Evolutionary conservation across 2,113 vertebrate species (phyloP).

Genomic region (Chascanopsetta lugubris): DNA sequence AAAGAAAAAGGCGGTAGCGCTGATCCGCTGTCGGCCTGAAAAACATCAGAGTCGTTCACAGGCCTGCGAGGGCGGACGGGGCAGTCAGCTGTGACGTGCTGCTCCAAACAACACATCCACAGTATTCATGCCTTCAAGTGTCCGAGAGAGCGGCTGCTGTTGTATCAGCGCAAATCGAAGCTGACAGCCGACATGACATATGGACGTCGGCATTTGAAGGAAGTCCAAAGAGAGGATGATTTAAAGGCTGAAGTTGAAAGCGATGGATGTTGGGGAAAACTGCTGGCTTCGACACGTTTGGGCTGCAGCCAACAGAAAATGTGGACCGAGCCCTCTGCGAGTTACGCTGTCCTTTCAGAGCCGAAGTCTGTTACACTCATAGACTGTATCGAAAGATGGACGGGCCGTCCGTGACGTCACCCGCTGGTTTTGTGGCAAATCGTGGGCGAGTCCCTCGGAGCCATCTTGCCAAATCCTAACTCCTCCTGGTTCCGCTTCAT

Average conservation of each 20-base stretch:
- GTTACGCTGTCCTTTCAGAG: not conserved
- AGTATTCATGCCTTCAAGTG: not conserved
- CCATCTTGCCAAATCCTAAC: too few species aligned
- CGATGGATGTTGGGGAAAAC: not conserved
- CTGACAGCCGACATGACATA: not conserved
- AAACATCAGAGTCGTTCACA: constrained; percentile 44
- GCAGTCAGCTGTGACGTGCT: constrained; percentile 10
- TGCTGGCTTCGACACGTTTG: not conserved
- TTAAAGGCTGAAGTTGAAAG: not conserved
- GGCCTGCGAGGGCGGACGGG: constrained; percentile 19
- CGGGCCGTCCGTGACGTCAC: too few species aligned
- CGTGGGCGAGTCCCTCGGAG: too few species aligned
- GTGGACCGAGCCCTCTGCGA: not conserved
- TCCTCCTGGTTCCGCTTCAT: too few species aligned
- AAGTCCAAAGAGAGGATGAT: not conserved
- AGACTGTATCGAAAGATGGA: too few species aligned
- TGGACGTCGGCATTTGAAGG: not conserved
- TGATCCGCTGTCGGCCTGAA: constrained; percentile 25
- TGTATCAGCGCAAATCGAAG: not conserved
- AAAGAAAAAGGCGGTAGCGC: constrained; percentile 49
- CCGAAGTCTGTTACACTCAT: too few species aligned
- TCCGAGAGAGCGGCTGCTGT: not conserved
- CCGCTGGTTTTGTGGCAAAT: too few species aligned
- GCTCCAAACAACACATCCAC: constrained; percentile 14
- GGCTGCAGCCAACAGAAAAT: not conserved